These are phyloP conservation scores for Hemitrygon akajei DNA, from an alignment of 2,797 vertebrate species.

Conservation along the genomic window DNA sequence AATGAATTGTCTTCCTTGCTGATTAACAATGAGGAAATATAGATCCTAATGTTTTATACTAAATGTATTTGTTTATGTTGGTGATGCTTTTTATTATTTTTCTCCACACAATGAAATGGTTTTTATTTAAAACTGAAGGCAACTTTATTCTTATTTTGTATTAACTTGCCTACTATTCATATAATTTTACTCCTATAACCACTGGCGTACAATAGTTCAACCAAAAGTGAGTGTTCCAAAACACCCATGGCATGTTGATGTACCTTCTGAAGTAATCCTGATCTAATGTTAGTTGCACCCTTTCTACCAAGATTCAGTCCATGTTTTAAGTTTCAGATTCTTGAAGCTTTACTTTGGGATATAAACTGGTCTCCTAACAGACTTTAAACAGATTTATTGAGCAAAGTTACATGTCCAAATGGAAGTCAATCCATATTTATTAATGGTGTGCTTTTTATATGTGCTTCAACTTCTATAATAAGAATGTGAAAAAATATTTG, in stretches of 20 bases:
- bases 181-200: neutral
- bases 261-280: neutral
- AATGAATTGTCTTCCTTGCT: neutral
- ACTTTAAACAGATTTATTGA: neutral
- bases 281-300: neutral
- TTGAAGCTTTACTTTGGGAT: neutral
- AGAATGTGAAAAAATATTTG: neutral
- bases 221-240: neutral
- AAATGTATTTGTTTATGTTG: neutral
- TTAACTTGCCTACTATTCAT: neutral
- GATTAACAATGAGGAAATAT: neutral
- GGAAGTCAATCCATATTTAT: neutral
- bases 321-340: neutral
- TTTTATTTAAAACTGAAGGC: slow-evolving; percentile 2
- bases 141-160: slow-evolving; percentile 9
- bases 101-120: neutral
- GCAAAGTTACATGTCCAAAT: neutral
- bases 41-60: neutral
- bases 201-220: neutral
- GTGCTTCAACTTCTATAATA: neutral
- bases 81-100: neutral
- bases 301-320: neutral
- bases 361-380: neutral
- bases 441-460: neutral
- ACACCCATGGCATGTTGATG: neutral